Base-by-base conservation (phyloP, 2,113 vertebrate species). In the Trogon surrucura region DNA sequence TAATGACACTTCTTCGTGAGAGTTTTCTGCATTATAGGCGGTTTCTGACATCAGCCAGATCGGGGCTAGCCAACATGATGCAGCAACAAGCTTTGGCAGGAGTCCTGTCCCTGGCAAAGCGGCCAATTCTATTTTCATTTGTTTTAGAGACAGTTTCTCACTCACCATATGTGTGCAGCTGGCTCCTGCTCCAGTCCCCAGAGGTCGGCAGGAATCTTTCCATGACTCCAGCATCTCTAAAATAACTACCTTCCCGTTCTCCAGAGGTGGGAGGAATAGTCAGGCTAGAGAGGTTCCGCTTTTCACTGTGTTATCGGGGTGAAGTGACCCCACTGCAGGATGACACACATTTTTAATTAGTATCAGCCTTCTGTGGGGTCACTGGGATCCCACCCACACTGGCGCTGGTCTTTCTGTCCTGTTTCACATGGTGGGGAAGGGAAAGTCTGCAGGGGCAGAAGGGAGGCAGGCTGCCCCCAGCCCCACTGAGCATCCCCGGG, bases 81-180 rank as follows among this genome's bases (percentile, higher is more conserved):
- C 92, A 96, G 96, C 96, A 96, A 93, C 91, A 92, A 95, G 95
- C 80, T 18, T 69, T 97, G 96, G 96, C 91, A 96, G 93, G 44
- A 95, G 85, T 83, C 88, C 90, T 90, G 80, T 80, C 88, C 85
- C 91, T 90, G 92, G 95, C 96, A 95, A n/a, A 91, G 91, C 17
- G 2, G 51, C 57, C 1, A 1, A 19, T 78, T 86, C 92, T 88
- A 69, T 95, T 95, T 95, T 81, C 93, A 94, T 95, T 96, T 96
- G 93, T 81, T 97, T 96, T 89, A 89, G 82, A 96, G 92, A 93
- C 93, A 87, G 88, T 84, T 95, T 74, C 94, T 94, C 94, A 80
- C 88, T 53, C 65, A 45, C 88, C 92, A 47, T 94, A 82, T 90
- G 94, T 66, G 88, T 77, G 91, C 94, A 97, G 92, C 95, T 92